These are phyloP conservation scores for Pherbina coryleti DNA, from an alignment of 2,888 invertebrate genomes.

Conservation along the genomic window DNA sequence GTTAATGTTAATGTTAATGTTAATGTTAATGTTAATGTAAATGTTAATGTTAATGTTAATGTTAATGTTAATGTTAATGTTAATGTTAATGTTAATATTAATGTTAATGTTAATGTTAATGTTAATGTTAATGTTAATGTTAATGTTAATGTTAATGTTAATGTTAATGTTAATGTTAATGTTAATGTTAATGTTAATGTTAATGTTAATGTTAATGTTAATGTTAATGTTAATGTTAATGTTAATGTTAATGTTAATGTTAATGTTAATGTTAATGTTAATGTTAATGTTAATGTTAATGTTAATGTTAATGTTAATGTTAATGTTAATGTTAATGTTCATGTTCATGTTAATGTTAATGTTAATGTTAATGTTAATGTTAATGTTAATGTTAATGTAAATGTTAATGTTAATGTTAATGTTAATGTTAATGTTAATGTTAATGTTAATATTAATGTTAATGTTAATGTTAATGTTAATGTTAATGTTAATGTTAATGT, in stretches of 20 bases:
- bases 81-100: neutral
- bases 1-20: slow-evolving; percentile 2
- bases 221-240: neutral
- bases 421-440: too few relatives aligned
- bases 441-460: too few relatives aligned
- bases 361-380: too few relatives aligned
- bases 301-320: too few relatives aligned
- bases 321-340: too few relatives aligned
- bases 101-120: slow-evolving; percentile 2
- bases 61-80: slow-evolving; percentile 2
- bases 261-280: too few relatives aligned
- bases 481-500: too few relatives aligned
- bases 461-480: too few relatives aligned
- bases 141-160: slow-evolving; percentile 2
- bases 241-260: neutral
- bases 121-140: slow-evolving; percentile 2
- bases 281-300: too few relatives aligned
- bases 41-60: slow-evolving; percentile 2
- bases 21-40: neutral
- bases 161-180: slow-evolving; percentile 2
- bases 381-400: too few relatives aligned
- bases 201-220: neutral
- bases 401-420: too few relatives aligned
- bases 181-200: slow-evolving; percentile 2
- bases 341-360: too few relatives aligned